A percentile compares a stretch with the other conserved stretches of the same genome.
phyloP scores from a whole-genome alignment of 1,140 invertebrate species.

The Caenorhabditis brenneri region DNA sequence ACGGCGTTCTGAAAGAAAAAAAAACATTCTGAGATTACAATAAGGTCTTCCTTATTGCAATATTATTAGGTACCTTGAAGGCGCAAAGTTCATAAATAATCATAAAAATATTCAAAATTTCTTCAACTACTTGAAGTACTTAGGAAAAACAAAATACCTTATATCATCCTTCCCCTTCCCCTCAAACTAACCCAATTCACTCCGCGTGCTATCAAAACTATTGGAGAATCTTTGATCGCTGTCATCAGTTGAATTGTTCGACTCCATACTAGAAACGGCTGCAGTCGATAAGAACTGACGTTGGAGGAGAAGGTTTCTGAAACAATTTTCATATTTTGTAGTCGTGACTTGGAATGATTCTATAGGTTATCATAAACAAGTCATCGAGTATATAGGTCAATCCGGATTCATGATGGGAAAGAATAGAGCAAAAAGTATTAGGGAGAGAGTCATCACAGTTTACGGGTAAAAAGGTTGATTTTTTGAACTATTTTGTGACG shows the following conservation, averaged over 20 bases:
- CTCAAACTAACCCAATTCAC: conserved; percentile 46
- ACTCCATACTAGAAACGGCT: conserved; percentile 42
- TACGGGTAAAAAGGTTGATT: neutral
- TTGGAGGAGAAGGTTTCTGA: conserved; percentile 44
- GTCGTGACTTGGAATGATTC: too few species aligned
- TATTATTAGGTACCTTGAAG: too few species aligned
- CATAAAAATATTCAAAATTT: too few species aligned
- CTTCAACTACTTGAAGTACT: too few species aligned
- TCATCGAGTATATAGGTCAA: too few species aligned
- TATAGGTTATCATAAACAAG: too few species aligned
- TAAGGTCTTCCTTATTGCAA: too few species aligned
- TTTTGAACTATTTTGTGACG: neutral
- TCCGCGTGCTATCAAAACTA: conserved; percentile 41
- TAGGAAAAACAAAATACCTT: too few species aligned
- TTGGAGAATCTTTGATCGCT: conserved; percentile 42
- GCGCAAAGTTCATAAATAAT: too few species aligned
- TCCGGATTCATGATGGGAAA: too few species aligned
- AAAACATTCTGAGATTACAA: neutral
- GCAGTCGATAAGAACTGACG: conserved; percentile 49
- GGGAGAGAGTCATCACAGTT: neutral
- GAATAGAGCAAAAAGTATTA: too few species aligned
- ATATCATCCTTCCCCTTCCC: too few species aligned
- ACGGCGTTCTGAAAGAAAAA: conserved; percentile 21
- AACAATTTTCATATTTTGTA: neutral
- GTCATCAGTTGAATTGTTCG: conserved; percentile 29